Evolutionary conservation across 2,113 vertebrate genomes (phyloP).

Genomic region (Himantopus leucocephalus): DNA sequence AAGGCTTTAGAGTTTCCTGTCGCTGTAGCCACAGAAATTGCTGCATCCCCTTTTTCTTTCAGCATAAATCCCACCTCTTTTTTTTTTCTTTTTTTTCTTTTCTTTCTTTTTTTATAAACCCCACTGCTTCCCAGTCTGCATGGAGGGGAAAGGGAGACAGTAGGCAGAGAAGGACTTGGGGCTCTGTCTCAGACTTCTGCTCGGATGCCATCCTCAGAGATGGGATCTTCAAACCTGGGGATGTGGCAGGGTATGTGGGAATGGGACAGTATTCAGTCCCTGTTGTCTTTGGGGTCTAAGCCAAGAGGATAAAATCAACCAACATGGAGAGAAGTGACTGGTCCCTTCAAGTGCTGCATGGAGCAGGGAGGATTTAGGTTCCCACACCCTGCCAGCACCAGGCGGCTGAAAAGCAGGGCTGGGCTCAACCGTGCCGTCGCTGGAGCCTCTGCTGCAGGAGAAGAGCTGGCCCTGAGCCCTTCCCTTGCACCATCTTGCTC

Average conservation of each 20-base stretch:
- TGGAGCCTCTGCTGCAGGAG: background rate
- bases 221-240: background rate
- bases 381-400: background rate
- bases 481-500: background rate
- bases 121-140: background rate
- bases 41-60: background rate
- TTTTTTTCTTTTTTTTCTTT: background rate
- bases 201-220: background rate
- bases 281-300: background rate
- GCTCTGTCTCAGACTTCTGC: background rate
- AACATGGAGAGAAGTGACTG: background rate
- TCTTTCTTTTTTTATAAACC: background rate
- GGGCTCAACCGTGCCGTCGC: background rate
- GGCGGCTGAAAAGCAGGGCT: background rate
- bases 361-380: background rate
- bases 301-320: background rate
- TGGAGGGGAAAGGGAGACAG: background rate
- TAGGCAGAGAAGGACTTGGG: background rate
- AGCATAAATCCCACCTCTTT: rapidly evolving
- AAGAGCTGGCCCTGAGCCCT: background rate
- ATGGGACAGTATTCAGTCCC: background rate
- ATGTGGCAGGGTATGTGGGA: background rate
- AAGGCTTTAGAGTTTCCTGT: conserved; percentile 21
- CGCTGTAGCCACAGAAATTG: background rate
- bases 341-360: background rate